phyloP scores from a whole-genome alignment of 2,113 vertebrate species.

The Camelus dromedarius region DNA sequence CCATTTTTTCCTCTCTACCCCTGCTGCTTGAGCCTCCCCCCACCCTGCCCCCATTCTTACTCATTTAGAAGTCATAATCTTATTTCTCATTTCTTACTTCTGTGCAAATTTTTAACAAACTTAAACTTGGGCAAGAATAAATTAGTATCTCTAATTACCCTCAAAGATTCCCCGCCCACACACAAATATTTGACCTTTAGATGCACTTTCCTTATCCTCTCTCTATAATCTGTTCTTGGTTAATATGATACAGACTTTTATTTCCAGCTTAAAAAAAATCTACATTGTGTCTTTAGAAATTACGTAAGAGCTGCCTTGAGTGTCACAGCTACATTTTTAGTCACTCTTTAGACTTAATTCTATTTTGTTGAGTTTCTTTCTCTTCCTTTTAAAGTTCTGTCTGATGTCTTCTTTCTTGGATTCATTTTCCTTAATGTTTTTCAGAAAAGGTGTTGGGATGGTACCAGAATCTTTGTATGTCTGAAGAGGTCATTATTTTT shows the following conservation, averaged over 20 bases:
- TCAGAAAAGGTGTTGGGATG: neutral
- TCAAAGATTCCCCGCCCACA: neutral
- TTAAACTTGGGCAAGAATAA: constrained; percentile 49
- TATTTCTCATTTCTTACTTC: neutral
- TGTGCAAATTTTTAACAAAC: constrained; percentile 21
- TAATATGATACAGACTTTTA: constrained; percentile 34
- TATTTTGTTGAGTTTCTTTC: neutral
- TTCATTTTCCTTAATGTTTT: neutral
- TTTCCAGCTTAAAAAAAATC: constrained; percentile 14
- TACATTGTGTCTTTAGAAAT: constrained; percentile 14
- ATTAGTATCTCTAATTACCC: constrained; percentile 8
- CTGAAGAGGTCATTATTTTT: neutral
- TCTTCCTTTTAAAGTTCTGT: neutral
- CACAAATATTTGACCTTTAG: constrained; percentile 27
- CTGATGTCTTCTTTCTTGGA: neutral
- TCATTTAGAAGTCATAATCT: neutral
- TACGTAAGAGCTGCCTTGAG: neutral
- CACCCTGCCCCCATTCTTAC: neutral
- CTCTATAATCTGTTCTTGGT: neutral
- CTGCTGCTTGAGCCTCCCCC: neutral
- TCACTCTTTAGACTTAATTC: neutral
- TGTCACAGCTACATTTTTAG: neutral
- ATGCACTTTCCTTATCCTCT: neutral
- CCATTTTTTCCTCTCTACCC: neutral
- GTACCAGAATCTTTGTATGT: neutral